Percentiles rank a stretch among this genome's conserved stretches.
Conservation (phyloP, 1,140 invertebrate species). For the Drosophila pandora region DNA sequence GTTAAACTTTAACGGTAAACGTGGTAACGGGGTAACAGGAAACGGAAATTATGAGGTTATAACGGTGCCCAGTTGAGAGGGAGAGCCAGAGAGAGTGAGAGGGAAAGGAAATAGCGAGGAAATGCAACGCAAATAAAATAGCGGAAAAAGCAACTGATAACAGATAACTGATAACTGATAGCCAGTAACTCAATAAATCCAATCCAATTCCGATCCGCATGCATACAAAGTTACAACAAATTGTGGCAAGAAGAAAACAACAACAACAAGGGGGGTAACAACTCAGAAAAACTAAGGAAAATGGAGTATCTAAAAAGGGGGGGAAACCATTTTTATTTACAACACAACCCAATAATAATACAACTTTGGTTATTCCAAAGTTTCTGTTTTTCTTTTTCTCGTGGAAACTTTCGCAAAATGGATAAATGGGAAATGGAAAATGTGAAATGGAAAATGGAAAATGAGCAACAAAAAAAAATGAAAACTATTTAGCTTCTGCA, state of each 20-base stretch:
- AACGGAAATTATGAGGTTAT: constrained; percentile 25
- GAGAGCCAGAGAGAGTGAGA: constrained; percentile 1
- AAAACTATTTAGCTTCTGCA: background rate
- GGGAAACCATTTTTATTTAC: background rate
- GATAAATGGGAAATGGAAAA: background rate
- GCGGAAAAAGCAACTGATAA: constrained; percentile 36
- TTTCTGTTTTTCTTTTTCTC: background rate
- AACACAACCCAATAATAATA: background rate
- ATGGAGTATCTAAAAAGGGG: background rate
- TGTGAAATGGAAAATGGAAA: too few relatives aligned
- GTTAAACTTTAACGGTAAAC: too few relatives aligned
- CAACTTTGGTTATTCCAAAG: background rate
- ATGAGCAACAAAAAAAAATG: background rate
- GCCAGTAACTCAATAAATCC: constrained; percentile 23
- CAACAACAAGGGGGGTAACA: background rate
- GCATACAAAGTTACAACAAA: constrained; percentile 37
- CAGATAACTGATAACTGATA: constrained; percentile 26
- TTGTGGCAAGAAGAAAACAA: background rate
- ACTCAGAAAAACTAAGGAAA: background rate
- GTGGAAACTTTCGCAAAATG: background rate
- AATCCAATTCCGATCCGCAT: constrained; percentile 18
- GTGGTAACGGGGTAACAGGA: constrained; percentile 13
- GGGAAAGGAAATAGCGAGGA: background rate
- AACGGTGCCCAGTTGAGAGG: constrained; percentile 5
- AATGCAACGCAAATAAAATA: constrained; percentile 28